Evolutionary conservation across 1,140 invertebrate species (phyloP).

Genomic region (Oedothorax gibbosus): DNA sequence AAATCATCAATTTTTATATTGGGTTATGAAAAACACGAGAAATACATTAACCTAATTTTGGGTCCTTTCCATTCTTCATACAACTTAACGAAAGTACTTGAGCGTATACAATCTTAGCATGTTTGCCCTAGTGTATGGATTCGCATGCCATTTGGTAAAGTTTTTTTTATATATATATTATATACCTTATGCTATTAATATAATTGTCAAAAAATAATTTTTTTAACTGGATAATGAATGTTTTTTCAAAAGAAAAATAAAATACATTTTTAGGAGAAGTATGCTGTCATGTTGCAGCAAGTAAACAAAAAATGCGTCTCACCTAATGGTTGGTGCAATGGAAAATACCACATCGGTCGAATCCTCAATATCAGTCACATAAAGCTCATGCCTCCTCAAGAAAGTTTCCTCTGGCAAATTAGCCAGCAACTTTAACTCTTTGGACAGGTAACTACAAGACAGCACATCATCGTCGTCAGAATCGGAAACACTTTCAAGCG

Average conservation of each 20-base stretch:
- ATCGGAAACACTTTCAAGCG: not conserved
- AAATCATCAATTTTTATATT: too few species aligned
- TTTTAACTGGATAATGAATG: too few species aligned
- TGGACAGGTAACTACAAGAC: not conserved
- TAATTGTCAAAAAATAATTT: too few species aligned
- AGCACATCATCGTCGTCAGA: constrained; percentile 26
- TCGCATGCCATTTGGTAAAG: too few species aligned
- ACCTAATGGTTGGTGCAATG: constrained; percentile 48
- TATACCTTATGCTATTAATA: too few species aligned
- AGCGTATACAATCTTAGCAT: too few species aligned
- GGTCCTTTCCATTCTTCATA: too few species aligned
- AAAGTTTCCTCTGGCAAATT: constrained; percentile 39
- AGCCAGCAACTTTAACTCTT: not conserved
- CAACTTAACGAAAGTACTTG: too few species aligned
- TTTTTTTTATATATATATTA: too few species aligned
- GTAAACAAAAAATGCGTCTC: not conserved
- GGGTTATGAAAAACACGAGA: too few species aligned
- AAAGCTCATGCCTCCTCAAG: constrained; percentile 34
- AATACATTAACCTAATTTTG: too few species aligned
- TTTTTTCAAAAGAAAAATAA: not conserved
- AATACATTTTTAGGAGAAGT: not conserved
- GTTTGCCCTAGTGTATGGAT: too few species aligned
- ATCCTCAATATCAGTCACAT: constrained; percentile 47
- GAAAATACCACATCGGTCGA: constrained; percentile 45
- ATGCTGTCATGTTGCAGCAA: not conserved